Percentiles rank a stretch among this genome's conserved stretches.
Conservation (phyloP, 2,113 vertebrate genomes). For the Tragulus kanchil region DNA sequence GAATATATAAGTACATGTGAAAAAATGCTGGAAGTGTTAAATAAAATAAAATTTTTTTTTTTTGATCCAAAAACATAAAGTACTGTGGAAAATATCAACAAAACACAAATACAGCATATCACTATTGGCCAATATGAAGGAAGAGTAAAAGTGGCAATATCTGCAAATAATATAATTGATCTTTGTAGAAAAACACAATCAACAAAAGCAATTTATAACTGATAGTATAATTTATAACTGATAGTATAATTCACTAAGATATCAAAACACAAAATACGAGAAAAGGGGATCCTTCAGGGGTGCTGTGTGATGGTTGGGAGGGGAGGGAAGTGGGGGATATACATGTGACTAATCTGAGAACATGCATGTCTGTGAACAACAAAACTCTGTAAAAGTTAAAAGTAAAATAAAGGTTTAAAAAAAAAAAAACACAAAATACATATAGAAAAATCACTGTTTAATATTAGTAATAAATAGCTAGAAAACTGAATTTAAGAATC, state of each 20-base stretch:
- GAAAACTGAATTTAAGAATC: background rate
- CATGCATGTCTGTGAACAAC: too few relatives aligned
- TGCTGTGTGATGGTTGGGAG: too few relatives aligned
- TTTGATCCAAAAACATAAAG: background rate
- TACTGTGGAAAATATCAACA: background rate
- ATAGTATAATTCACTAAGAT: too few relatives aligned
- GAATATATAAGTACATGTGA: background rate
- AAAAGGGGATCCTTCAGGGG: too few relatives aligned
- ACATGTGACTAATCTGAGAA: too few relatives aligned
- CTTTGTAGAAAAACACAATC: background rate
- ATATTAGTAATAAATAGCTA: background rate
- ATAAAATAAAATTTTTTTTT: background rate
- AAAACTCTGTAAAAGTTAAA: too few relatives aligned
- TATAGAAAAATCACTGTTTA: background rate
- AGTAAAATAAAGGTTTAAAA: too few relatives aligned
- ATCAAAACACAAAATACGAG: background rate
- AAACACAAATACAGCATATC: background rate
- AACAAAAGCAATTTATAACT: background rate
- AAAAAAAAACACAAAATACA: too few relatives aligned
- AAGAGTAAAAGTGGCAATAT: background rate
- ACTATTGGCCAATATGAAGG: background rate
- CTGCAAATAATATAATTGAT: background rate
- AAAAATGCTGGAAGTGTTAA: background rate
- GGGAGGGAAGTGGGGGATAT: too few relatives aligned
- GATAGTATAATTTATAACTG: background rate